These are phyloP conservation scores for Micrasema longulum DNA, from an alignment of 1,140 invertebrate genomes.

Conservation along the genomic window DNA sequence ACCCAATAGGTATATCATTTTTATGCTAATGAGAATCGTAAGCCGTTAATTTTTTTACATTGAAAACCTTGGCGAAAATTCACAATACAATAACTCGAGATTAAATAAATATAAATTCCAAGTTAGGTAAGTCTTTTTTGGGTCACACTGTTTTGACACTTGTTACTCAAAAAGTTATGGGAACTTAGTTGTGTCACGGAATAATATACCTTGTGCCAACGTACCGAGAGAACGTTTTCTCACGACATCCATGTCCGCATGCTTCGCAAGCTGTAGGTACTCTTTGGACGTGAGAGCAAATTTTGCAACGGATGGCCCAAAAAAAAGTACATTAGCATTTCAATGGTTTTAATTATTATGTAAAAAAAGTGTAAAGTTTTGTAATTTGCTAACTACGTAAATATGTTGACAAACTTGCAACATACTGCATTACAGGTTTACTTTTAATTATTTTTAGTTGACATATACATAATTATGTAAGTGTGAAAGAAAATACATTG, in stretches of 20 bases:
- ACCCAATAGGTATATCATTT: too few species aligned
- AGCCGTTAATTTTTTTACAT: too few species aligned
- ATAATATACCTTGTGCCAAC: slow-evolving; percentile 42
- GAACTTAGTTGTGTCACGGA: slow-evolving; percentile 37
- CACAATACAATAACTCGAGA: slow-evolving; percentile 12
- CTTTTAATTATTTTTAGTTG: too few species aligned
- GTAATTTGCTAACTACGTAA: too few species aligned
- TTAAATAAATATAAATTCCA: slow-evolving; percentile 7
- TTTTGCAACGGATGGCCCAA: slow-evolving; percentile 46
- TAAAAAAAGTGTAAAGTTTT: too few species aligned
- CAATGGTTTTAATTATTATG: background rate
- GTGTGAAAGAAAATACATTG: too few species aligned
- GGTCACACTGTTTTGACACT: slow-evolving; percentile 45
- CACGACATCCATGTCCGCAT: slow-evolving; percentile 29
- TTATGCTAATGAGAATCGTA: too few species aligned
- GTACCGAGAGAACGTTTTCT: slow-evolving; percentile 43
- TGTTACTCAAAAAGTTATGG: slow-evolving; percentile 46
- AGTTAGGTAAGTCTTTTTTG: slow-evolving; percentile 28
- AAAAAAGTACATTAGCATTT: slow-evolving; percentile 7
- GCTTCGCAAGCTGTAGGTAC: slow-evolving; percentile 18
- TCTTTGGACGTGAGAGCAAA: slow-evolving; percentile 33
- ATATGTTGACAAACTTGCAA: too few species aligned
- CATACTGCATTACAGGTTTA: too few species aligned
- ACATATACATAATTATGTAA: too few species aligned
- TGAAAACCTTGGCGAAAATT: too few species aligned